Conservation (phyloP, 1,140 invertebrate species). For the Ceratina australensis region DNA sequence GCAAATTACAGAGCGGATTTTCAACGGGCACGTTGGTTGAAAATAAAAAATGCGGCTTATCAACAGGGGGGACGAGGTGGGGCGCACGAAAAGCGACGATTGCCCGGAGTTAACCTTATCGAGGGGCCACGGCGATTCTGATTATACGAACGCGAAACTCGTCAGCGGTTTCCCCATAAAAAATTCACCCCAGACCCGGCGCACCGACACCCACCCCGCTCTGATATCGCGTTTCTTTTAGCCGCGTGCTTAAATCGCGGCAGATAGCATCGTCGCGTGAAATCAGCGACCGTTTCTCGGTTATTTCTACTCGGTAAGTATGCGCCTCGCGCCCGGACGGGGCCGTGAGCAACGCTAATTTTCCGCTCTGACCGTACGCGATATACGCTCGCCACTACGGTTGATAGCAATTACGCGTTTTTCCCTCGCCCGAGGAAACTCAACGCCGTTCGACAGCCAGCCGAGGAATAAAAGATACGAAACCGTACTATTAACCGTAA, state of each 20-base stretch:
- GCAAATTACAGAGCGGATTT: slow-evolving; percentile 7
- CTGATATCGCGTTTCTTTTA: slow-evolving; percentile 36
- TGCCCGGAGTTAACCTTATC: neutral
- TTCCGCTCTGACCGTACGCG: slow-evolving; percentile 41
- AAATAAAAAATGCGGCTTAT: no score
- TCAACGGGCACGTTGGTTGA: neutral
- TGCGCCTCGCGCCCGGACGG: neutral
- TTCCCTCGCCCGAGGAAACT: neutral
- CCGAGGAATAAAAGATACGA: no score
- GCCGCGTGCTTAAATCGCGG: slow-evolving; percentile 14
- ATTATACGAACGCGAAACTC: slow-evolving; percentile 15
- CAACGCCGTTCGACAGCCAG: neutral
- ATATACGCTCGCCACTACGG: neutral
- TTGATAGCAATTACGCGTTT: slow-evolving; percentile 14
- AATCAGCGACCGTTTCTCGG: slow-evolving; percentile 21
- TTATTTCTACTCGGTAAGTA: slow-evolving; percentile 19
- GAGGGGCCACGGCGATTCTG: slow-evolving; percentile 26
- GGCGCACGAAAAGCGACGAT: no score
- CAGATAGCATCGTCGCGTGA: slow-evolving; percentile 42
- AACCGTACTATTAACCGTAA: no score
- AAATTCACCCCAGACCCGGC: slow-evolving; percentile 7
- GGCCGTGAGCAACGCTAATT: slow-evolving; percentile 34
- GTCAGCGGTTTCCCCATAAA: slow-evolving; percentile 20
- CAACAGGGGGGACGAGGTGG: no score
- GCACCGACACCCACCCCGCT: neutral